Evolutionary conservation across 2,797 vertebrate genomes (phyloP).

Genomic region (Cygnus olor): DNA sequence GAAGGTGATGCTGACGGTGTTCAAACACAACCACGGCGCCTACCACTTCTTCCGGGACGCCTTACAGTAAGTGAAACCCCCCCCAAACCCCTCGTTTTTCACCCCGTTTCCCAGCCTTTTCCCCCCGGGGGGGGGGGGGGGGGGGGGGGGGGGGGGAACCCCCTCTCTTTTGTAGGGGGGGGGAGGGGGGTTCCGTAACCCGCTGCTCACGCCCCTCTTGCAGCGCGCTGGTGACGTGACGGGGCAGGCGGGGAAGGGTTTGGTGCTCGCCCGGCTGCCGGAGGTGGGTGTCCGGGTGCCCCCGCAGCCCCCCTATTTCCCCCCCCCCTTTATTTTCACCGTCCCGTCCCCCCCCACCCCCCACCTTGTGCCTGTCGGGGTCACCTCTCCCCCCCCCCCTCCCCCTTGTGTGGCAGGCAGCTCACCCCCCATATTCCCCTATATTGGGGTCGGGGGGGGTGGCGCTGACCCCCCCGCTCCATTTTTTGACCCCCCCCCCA

Average conservation of each 20-base stretch:
- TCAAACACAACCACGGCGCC: slow-evolving; percentile 96
- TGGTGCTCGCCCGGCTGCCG: neutral
- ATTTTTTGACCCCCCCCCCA: neutral
- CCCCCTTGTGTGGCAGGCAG: too few relatives aligned
- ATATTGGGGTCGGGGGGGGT: too few relatives aligned
- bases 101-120: neutral
- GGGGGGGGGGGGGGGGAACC: too few relatives aligned
- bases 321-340: too few relatives aligned
- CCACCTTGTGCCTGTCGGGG: too few relatives aligned
- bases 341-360: too few relatives aligned
- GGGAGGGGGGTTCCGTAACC: neutral
- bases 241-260: neutral
- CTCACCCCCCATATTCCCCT: too few relatives aligned
- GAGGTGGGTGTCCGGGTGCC: slow-evolving; percentile 26
- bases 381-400: too few relatives aligned
- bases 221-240: neutral
- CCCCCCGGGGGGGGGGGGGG: neutral
- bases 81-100: neutral
- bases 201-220: slow-evolving; percentile 1
- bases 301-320: neutral
- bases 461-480: too few relatives aligned
- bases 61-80: slow-evolving; percentile 88
- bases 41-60: slow-evolving; percentile 97
- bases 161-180: too few relatives aligned
- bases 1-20: slow-evolving; percentile 97